Percentiles rank a stretch among this genome's conserved stretches.
Conservation (phyloP, 2,113 vertebrate species). For the Nipponia nippon region DNA sequence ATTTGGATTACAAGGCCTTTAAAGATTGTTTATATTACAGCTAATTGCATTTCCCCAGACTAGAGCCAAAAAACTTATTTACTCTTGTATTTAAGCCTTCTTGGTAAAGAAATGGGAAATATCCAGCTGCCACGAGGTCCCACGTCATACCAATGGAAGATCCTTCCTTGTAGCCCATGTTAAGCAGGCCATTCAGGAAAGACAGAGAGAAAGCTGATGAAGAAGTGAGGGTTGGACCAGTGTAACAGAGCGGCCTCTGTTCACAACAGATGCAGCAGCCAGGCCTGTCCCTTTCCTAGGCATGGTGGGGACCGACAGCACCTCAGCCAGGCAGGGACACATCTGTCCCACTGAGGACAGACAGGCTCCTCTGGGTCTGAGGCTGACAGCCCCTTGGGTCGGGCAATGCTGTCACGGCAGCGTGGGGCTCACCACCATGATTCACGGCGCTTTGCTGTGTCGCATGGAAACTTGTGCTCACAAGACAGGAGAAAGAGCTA, state of each 20-base stretch:
- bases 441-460: rapidly evolving
- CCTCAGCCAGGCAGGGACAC: neutral
- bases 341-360: neutral
- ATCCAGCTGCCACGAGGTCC: neutral
- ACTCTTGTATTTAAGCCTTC: neutral
- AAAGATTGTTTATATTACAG: neutral
- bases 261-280: neutral
- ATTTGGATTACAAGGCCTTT: neutral
- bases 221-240: neutral
- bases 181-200: neutral
- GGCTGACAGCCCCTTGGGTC: neutral
- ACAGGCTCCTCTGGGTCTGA: neutral
- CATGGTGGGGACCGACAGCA: rapidly evolving
- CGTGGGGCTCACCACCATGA: rapidly evolving
- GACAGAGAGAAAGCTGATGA: neutral
- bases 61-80: neutral
- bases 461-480: neutral
- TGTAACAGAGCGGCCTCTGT: neutral
- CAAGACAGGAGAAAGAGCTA: neutral
- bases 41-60: neutral
- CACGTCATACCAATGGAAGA: neutral
- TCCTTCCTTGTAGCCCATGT: neutral
- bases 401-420: rapidly evolving
- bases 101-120: neutral
- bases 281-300: neutral